Percentiles rank a stretch among this genome's conserved stretches.
These are phyloP conservation scores for Nothocercus julius DNA, from an alignment of 2,113 vertebrate species.

Conservation along the genomic window DNA sequence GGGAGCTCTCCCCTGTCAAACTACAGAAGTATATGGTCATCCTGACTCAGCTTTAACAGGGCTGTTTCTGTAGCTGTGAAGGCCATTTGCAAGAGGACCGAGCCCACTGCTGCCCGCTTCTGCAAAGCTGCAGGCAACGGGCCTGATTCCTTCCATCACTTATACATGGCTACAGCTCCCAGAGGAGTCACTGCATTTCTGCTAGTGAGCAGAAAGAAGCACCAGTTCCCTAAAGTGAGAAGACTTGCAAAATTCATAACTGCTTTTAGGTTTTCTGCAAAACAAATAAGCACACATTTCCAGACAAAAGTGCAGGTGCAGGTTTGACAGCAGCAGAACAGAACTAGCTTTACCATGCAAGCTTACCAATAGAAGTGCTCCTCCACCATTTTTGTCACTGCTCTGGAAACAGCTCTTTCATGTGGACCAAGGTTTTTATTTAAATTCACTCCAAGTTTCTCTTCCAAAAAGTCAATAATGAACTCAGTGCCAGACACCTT, in stretches of 20 bases:
- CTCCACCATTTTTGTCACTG: constrained; percentile 95
- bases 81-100: neutral
- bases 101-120: neutral
- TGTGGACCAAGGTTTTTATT: constrained; percentile 89
- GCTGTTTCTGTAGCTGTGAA: accelerated
- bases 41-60: neutral
- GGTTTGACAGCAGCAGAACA: neutral
- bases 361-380: constrained; percentile 97
- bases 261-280: neutral
- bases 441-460: constrained; percentile 94
- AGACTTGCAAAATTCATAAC: neutral
- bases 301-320: neutral
- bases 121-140: neutral
- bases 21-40: neutral
- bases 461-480: constrained; percentile 96
- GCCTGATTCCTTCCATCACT: neutral
- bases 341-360: neutral
- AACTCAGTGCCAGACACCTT: constrained; percentile 94
- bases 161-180: neutral
- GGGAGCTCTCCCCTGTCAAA: neutral
- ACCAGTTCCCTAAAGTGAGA: neutral
- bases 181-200: neutral
- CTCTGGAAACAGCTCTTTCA: constrained; percentile 90
- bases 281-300: neutral
- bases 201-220: neutral